Conservation (phyloP, 1,140 invertebrate species). For the Orius laevigatus region DNA sequence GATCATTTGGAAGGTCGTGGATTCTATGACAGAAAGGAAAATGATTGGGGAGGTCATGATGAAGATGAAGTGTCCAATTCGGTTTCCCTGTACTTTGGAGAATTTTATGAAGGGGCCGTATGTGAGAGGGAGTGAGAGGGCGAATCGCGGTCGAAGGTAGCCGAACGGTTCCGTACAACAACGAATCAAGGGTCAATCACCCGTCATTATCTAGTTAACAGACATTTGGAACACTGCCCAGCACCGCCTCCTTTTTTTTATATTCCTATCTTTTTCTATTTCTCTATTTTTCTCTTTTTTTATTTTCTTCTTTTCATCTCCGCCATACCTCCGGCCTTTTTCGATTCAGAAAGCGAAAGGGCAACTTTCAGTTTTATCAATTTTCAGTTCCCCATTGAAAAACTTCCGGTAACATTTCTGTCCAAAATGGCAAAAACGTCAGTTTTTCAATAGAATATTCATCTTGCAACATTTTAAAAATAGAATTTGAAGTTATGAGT, state of each 20-base stretch:
- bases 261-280: constrained; percentile 5
- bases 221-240: constrained; percentile 7
- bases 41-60: too few species aligned
- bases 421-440: too few species aligned
- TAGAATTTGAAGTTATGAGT: too few species aligned
- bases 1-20: too few species aligned
- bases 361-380: too few species aligned
- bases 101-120: neutral
- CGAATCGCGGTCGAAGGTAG: constrained; percentile 1
- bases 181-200: constrained; percentile 9
- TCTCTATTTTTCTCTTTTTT: constrained; percentile 6
- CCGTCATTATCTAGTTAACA: constrained; percentile 11
- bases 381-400: too few species aligned
- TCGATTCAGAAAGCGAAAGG: neutral
- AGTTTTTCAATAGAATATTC: too few species aligned
- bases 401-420: too few species aligned
- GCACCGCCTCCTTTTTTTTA: constrained; percentile 5
- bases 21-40: too few species aligned
- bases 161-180: neutral
- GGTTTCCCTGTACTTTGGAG: too few species aligned
- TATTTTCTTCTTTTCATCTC: neutral
- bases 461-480: too few species aligned
- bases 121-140: constrained; percentile 10
- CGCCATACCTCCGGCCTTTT: neutral
- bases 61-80: too few species aligned